Conservation (phyloP, 2,113 vertebrate genomes). For the Equus quagga region DNA sequence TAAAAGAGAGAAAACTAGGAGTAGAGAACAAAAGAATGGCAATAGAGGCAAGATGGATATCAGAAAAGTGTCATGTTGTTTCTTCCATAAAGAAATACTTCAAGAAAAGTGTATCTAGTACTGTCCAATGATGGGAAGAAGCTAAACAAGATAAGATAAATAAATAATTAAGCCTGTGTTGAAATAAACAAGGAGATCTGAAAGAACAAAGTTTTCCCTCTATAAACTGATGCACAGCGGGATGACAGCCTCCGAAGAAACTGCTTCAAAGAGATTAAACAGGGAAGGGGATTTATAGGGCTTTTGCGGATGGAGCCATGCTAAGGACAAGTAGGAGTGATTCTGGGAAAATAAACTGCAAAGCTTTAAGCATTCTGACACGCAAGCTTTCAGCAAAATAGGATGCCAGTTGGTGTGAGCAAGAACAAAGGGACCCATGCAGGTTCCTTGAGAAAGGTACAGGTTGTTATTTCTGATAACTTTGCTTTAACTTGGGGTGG, state of each 20-base stretch:
- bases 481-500: not conserved
- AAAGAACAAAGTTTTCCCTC: conserved; percentile 36
- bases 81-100: not conserved
- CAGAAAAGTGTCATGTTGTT: not conserved
- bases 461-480: not conserved
- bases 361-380: not conserved
- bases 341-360: not conserved
- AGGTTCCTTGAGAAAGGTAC: not conserved
- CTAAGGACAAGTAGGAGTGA: conserved; percentile 10
- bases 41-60: not conserved
- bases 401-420: not conserved
- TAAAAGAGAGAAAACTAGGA: not conserved
- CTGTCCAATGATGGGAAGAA: not conserved
- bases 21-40: not conserved
- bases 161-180: conserved; percentile 18
- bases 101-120: not conserved
- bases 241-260: conserved; percentile 33
- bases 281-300: not conserved
- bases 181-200: conserved; percentile 45
- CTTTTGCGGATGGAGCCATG: not conserved
- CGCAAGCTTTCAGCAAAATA: not conserved
- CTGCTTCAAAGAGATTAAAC: conserved; percentile 57
- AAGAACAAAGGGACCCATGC: not conserved
- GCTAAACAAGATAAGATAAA: not conserved
- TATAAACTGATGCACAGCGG: not conserved